Base-by-base conservation (phyloP, 2,888 invertebrate species). In the Belgica antarctica region DNA sequence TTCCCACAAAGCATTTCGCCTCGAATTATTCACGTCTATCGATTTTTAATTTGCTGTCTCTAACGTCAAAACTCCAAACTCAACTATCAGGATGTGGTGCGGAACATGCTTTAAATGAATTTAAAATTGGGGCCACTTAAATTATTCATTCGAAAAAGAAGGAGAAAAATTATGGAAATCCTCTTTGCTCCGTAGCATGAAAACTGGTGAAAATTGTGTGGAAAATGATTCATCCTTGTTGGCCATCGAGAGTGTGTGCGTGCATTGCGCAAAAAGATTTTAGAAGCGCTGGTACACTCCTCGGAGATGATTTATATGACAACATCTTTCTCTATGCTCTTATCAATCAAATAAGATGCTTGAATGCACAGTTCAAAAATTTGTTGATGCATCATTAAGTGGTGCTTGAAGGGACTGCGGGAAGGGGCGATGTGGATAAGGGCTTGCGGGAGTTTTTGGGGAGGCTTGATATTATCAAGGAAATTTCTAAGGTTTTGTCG, bases 1-100 rank as follows among this genome's bases (percentile, higher is more conserved):
- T 68, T 68, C 68, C 57, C 68, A 68, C 41, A 19, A 22, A 63
- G 15, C 41, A n/a, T n/a, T n/a, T n/a, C n/a, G n/a, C 28, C 25
- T 63, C 24, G 41, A 62, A 36, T n/a, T 41, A 22, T 63, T 36
- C 31, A 34, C 28, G 62, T 46, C 25, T 68, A 68, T 68, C 31
- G 68, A 68, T 68, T 68, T 68, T 68, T 57, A 68, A 68, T 57
- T 68, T 68, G 15, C n/a, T n/a, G n/a, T n/a, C n/a, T n/a, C n/a
- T 52, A n/a, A 12, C 24, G 15, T 65, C 46, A 47, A 12, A 47
- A 2, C 17, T 5, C 2, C 17, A 52, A 8, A 22, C 52, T 52
- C 19, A 24, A 59, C 59, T 59, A 59, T 59, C 59, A 46, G 17
- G 12, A 31, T 15, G 12, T 46, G 46, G n/a, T n/a, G n/a, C n/a